Base-by-base conservation (phyloP, 2,113 vertebrate species). In the Muntiacus muntjak region DNA sequence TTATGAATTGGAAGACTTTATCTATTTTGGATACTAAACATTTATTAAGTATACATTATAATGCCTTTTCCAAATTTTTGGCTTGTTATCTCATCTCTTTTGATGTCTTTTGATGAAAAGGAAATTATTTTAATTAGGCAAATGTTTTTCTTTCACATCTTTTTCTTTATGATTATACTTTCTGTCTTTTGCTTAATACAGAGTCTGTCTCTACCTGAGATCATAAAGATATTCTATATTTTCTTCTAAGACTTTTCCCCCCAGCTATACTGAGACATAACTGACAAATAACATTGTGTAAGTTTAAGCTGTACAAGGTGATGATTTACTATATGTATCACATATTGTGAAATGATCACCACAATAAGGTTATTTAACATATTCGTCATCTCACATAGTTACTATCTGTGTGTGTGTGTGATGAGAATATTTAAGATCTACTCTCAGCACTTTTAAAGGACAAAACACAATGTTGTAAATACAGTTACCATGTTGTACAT, bases 141-240 rank as follows among this genome's bases (percentile, higher is more conserved):
- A 89, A 50, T 45, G 30, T 47, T 36, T n/a, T 81, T 15, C 28
- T 52, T 52, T 81, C 47, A 52, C 1, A 7, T 26, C 15, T 45
- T 95, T 97, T 95, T 58, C 52, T 78, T n/a, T 91, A 62, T 52
- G 45, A 21, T 62, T 82, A 13, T 23, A 58, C 15, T n/a, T 90
- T 83, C 67, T 96, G 19, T 54, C 62, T 54, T 74, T 97, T 91
- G 94, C 57, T 91, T 86, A 88, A 81, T n/a, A 91, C 36, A 74
- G 36, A 40, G 21, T 55, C 58, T 64, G 16, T 67, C 16, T 92
- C 50, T 87, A 19, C 19, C 21, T 40, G 57, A 95, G 89, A 26
- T 97, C 54, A 30, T 71, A 58, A 58, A 86, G 55, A 95, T 50
- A 60, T 6, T 94, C 47, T 36, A 3, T 21, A 40, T 91, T 88